These are phyloP conservation scores for Meandrina meandrites DNA, from an alignment of 92 coral and sea anemone species.

Conservation along the genomic window DNA sequence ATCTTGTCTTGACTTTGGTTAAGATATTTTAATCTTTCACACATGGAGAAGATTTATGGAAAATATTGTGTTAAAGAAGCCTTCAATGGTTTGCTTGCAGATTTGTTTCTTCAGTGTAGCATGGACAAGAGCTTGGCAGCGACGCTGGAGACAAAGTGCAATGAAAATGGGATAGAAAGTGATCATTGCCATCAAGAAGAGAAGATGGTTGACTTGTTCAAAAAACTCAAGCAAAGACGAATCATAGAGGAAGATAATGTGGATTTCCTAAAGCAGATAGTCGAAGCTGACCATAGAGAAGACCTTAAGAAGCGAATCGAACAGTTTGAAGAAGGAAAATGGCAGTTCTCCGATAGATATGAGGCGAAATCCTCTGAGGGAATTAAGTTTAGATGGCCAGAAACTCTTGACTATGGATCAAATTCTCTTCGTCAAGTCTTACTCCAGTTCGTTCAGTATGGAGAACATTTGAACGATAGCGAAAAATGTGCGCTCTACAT, in stretches of 20 bases:
- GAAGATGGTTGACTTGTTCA: background rate
- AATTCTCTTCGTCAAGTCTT: background rate
- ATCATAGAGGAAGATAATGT: background rate
- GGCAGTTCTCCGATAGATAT: background rate
- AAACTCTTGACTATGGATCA: background rate
- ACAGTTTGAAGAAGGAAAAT: background rate
- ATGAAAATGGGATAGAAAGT: background rate
- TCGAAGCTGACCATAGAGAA: background rate
- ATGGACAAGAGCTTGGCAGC: background rate
- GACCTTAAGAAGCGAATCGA: background rate
- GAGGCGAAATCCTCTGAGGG: background rate
- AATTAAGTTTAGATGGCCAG: background rate
- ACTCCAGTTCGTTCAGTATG: background rate
- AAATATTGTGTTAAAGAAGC: background rate
- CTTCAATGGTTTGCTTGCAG: background rate
- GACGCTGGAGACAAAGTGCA: background rate
- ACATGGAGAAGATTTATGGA: background rate
- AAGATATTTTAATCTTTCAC: too few species aligned
- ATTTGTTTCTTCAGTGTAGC: background rate
- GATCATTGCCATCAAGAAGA: background rate
- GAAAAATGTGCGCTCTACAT: background rate
- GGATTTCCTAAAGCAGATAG: background rate
- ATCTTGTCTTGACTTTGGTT: background rate
- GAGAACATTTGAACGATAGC: background rate
- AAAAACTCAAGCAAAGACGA: background rate